Base-by-base conservation (phyloP, 2,113 vertebrate genomes). In the Ochotona princeps region DNA sequence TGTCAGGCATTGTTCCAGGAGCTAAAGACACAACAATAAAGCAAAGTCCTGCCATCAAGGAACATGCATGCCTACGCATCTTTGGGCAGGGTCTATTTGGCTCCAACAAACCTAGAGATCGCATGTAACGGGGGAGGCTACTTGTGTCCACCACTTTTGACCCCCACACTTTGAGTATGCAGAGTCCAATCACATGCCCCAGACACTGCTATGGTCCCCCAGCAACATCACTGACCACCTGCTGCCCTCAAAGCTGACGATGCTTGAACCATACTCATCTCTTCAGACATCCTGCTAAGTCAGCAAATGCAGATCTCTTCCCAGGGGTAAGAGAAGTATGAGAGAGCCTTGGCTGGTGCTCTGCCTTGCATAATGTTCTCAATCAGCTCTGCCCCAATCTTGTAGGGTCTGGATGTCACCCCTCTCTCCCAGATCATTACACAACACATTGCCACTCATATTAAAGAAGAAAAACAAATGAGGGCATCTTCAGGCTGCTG, bases 21-120 rank as follows among this genome's bases (percentile, higher is more conserved):
- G n/a, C 91, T 79, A 87, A 69, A 83, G 54, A 54, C 21, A 44
- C 0, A 87, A 2, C 32, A 76, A n/a, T 28, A 89, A 94, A 90
- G 82, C 60, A 90, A 35, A 28, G 32, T 26, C 44, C 11, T 44
- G 9, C 35, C 25, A 5, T 49, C 4, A 20, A 61, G 21, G 73
- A 69, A 63, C 32, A 23, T 26, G 6, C 11, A 13, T 51, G 75
- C 17, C 65, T 4, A 1, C 3, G 20, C 47, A 72, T 83, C 60
- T 8, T 10, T 80, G 18, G 30, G 35, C 11, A 70, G 38, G 83
- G n/a, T 23, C 54, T 0, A 25, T 25, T n/a, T 11, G 51, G 32
- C 32, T 28, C 25, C 63, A 63, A 1, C 0, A 14, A 28, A 14
- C 38, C 21, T 13, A 0, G 18, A 32, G 30, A 21, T 38, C 63